Evolutionary conservation across 1,140 invertebrate species (phyloP), one percentile per base, ranked within the genome.

Genomic region (Paraescarpia echinospica): DNA sequence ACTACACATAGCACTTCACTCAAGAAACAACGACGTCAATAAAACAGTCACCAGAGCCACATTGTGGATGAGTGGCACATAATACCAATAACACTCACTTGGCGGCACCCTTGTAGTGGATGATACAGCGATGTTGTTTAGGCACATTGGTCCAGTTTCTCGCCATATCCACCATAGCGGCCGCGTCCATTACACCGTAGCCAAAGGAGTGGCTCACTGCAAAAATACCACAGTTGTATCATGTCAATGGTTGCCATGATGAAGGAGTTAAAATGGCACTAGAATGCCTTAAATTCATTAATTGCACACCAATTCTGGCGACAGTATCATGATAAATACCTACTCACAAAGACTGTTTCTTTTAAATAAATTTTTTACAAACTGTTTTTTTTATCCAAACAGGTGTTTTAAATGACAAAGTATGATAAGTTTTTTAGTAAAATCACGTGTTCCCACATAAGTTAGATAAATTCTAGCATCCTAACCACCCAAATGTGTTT

Each of bases 121-220:
- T 8, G 33, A 90, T 35, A 97, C 95, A 96, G 18, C 93, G 90
- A 90, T 95, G 95, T 95, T 99, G 99, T 34, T 98, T 97, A 0
- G 98, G 98, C 48, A 99, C 98, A 0, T 97, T 98, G 93, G 97
- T 97, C 99, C 99, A 99, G 91, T 96, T 97, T 93, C 97, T 97
- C 0, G 99, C 98, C 89, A 99, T 95, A n/a, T 97, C 97, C 9
- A 99, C 98, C 99, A 99, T 99, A 1, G 98, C 98, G 90, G 97
- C 97, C 0, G 98, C 98, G 96, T 99, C 98, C 97, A 99, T 98
- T 90, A 99, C 96, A 22, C 99, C 99, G 96, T 99, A 99, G 33
- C 99, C 99, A 95, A 95, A 95, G 48, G 94, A 92, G 90, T 93
- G 93, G 77, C 93, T 93, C 9, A 93, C 93, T 93, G 33, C n/a